Percentiles rank a stretch among this genome's conserved stretches.
Conservation (phyloP, 1,140 invertebrate species). For the Pseudomyrmex cubaensis region DNA sequence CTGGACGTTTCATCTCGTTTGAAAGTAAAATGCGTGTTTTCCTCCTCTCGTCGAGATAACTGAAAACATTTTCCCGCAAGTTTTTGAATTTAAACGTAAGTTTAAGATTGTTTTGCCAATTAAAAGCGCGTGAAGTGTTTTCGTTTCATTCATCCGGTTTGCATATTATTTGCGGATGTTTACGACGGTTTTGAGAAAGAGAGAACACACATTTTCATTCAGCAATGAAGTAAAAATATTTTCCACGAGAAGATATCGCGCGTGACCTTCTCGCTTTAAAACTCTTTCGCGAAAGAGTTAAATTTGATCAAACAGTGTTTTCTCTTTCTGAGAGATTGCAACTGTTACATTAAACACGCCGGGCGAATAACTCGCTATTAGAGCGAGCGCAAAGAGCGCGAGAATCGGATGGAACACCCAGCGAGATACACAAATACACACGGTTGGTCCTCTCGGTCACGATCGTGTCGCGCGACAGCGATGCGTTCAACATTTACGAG, state of each 20-base stretch:
- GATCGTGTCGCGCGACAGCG: neutral
- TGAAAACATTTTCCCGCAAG: neutral
- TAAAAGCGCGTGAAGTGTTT: neutral
- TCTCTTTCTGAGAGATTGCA: too few species aligned
- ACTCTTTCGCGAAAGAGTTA: neutral
- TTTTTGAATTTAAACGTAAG: neutral
- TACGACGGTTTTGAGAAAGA: too few species aligned
- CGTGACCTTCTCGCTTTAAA: neutral
- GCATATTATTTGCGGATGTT: too few species aligned
- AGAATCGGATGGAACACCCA: constrained; percentile 3
- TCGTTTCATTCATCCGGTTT: too few species aligned
- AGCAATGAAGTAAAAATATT: neutral
- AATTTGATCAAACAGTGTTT: too few species aligned
- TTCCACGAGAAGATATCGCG: neutral
- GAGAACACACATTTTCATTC: neutral
- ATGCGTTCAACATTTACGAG: constrained; percentile 36
- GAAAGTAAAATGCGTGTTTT: neutral
- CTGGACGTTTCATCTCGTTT: neutral
- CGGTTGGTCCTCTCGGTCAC: constrained; percentile 9
- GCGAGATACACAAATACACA: neutral
- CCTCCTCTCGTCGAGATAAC: neutral
- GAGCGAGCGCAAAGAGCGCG: neutral
- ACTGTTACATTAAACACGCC: too few species aligned
- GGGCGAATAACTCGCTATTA: too few species aligned
- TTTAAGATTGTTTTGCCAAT: neutral